These are phyloP conservation scores for Cheumatopsyche charites DNA, from an alignment of 1,140 invertebrate genomes.

Conservation along the genomic window DNA sequence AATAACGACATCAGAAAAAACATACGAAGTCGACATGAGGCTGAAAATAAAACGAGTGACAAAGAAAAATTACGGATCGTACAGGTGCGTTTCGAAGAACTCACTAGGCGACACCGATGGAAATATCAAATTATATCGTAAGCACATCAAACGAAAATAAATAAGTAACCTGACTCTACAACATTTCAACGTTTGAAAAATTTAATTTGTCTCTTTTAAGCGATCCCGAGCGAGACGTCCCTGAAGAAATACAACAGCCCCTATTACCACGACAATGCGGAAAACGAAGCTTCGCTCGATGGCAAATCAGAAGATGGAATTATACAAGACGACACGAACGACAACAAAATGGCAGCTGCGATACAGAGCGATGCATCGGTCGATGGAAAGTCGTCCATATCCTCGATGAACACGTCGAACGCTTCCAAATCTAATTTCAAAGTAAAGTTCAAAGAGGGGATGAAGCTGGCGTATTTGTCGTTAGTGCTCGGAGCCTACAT, in stretches of 20 bases:
- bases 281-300: constrained; percentile 39
- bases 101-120: constrained; percentile 90
- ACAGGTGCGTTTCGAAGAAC: constrained; percentile 93
- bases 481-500: constrained; percentile 12
- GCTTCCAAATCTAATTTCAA: constrained; percentile 23
- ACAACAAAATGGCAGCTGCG: constrained; percentile 45
- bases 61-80: constrained; percentile 77
- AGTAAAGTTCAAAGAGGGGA: constrained; percentile 27
- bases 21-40: constrained; percentile 86
- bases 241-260: constrained; percentile 42
- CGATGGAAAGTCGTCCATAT: constrained; percentile 33
- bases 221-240: constrained; percentile 38
- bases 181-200: background rate
- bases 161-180: background rate
- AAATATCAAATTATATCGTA: constrained; percentile 90
- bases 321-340: constrained; percentile 22
- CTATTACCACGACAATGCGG: constrained; percentile 41
- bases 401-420: constrained; percentile 22
- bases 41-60: constrained; percentile 78
- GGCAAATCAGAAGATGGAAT: constrained; percentile 23
- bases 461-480: constrained; percentile 13
- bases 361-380: constrained; percentile 43
- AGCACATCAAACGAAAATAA: constrained; percentile 57
- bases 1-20: constrained; percentile 66
- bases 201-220: constrained; percentile 23